phyloP scores from a whole-genome alignment of 2,888 invertebrate genomes.

The Willowsia nigromaculata region DNA sequence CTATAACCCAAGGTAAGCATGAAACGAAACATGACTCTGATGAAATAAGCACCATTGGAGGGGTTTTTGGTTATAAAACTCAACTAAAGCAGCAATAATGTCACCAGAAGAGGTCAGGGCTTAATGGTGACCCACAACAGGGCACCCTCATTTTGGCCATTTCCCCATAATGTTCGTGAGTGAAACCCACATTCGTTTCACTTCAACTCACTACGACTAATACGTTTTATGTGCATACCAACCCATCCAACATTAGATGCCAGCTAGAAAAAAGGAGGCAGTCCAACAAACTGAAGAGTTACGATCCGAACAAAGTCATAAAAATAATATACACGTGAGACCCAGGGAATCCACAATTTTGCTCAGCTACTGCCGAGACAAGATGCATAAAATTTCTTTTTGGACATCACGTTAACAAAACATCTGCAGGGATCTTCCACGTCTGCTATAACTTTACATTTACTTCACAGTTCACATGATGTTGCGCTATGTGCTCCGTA shows the following conservation, averaged over 20 bases:
- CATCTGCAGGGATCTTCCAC: slow-evolving; percentile 56
- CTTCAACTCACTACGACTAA: not conserved
- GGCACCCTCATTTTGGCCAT: slow-evolving; percentile 41
- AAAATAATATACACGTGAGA: slow-evolving; percentile 58
- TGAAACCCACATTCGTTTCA: not conserved
- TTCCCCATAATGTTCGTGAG: slow-evolving; percentile 18
- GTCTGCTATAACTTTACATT: slow-evolving; percentile 24
- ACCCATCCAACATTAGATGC: not conserved
- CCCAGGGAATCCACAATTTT: slow-evolving; percentile 56
- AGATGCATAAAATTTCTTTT: slow-evolving; percentile 60
- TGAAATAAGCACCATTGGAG: not conserved
- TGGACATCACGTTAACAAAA: slow-evolving; percentile 61
- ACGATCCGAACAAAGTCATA: slow-evolving; percentile 65
- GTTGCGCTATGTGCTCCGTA: not conserved
- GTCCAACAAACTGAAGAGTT: slow-evolving; percentile 41
- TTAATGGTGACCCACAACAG: slow-evolving; percentile 57
- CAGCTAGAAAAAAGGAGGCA: slow-evolving; percentile 6
- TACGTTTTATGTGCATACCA: slow-evolving; percentile 17
- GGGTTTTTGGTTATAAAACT: slow-evolving; percentile 4
- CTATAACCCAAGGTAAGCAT: not conserved
- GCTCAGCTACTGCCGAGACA: slow-evolving; percentile 58
- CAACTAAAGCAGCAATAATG: slow-evolving; percentile 36
- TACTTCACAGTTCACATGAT: not conserved
- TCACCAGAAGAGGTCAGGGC: slow-evolving; percentile 51
- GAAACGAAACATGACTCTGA: not conserved